Conservation (phyloP, 2,888 invertebrate species). For the Arrhopalites spinosus region DNA sequence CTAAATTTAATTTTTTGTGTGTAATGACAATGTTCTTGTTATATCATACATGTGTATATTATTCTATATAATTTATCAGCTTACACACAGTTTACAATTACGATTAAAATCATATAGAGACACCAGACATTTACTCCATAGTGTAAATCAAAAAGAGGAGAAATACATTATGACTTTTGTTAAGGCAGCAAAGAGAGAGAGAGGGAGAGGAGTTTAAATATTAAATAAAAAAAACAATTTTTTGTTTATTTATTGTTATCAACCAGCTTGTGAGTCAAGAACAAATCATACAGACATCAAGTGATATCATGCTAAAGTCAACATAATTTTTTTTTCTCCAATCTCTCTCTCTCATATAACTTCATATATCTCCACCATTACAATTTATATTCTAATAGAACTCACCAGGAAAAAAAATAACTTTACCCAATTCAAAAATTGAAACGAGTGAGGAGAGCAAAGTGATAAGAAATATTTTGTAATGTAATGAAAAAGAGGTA, state of each 20-base stretch:
- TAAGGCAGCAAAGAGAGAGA: background rate
- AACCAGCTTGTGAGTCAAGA: conserved; percentile 1
- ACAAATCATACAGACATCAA: background rate
- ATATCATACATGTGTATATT: background rate
- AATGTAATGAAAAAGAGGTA: too few relatives aligned
- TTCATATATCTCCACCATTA: background rate
- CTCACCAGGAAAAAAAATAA: too few relatives aligned
- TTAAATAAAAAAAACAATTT: background rate
- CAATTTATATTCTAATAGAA: too few relatives aligned
- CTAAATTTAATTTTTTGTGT: background rate
- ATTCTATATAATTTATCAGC: too few relatives aligned
- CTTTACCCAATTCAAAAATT: too few relatives aligned
- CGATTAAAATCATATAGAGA: too few relatives aligned
- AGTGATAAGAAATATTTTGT: too few relatives aligned
- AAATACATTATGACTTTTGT: background rate
- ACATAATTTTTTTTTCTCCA: background rate
- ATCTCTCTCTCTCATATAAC: background rate
- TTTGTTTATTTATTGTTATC: conserved; percentile 25
- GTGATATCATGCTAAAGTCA: background rate
- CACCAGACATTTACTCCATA: too few relatives aligned
- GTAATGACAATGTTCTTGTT: background rate
- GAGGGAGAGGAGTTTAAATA: background rate
- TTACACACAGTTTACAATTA: too few relatives aligned
- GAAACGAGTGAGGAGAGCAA: too few relatives aligned
- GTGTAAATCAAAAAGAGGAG: too few relatives aligned